Conservation (phyloP, 1,140 invertebrate species). For the Himalopsyche phryganea region DNA sequence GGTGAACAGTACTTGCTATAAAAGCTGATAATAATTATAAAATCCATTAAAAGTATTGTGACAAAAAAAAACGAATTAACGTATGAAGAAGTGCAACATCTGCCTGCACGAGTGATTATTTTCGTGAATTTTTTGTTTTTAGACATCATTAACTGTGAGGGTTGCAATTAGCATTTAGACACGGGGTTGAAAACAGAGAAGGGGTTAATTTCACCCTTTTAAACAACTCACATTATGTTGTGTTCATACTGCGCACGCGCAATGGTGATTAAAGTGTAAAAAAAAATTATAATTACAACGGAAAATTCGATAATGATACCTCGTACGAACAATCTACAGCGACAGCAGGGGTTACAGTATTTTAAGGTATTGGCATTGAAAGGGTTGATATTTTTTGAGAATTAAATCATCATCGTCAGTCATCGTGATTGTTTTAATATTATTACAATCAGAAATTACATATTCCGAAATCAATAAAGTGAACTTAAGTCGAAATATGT, state of each 20-base stretch:
- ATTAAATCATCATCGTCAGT: no score
- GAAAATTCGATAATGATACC: conserved; percentile 22
- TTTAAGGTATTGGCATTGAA: no score
- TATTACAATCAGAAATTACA: no score
- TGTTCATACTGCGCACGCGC: background rate
- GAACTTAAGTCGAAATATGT: no score
- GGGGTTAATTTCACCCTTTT: background rate
- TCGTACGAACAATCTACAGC: background rate
- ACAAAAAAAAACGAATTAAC: no score
- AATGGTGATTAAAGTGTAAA: conserved; percentile 10
- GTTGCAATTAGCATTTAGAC: conserved; percentile 29
- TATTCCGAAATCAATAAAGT: no score
- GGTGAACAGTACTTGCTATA: no score
- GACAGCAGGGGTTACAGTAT: no score
- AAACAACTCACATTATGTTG: background rate
- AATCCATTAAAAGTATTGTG: no score
- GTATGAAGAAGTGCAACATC: conserved; percentile 2
- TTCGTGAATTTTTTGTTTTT: conserved; percentile 20
- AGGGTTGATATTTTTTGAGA: no score
- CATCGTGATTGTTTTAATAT: no score
- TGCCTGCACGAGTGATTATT: conserved; percentile 3
- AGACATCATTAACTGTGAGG: conserved; percentile 25
- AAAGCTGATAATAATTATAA: no score
- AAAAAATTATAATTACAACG: conserved; percentile 24
- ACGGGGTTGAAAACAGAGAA: conserved; percentile 5